Base-by-base conservation (phyloP, 1,140 invertebrate species). In the Monomorium pharaonis region DNA sequence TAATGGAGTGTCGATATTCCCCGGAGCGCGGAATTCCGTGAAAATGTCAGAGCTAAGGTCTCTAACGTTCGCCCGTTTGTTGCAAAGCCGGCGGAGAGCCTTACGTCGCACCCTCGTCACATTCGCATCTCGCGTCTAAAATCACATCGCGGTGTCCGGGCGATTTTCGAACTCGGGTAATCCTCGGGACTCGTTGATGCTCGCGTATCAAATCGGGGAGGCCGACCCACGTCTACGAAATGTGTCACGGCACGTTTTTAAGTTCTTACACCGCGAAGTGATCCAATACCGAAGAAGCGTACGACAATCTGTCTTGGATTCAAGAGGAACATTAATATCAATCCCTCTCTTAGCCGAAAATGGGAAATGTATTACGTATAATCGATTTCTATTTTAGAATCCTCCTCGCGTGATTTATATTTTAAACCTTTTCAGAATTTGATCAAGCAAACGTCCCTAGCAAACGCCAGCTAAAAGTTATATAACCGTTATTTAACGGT, bases 1-100 rank as follows among this genome's bases (percentile, higher is more conserved):
- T 72, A 81, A 77, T 63, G 14, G 27, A 77, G 27, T 30, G 37
- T 12, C 58, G 27, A 80, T 80, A 69, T 80, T 10, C n/a, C 9
- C 30, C 30, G 21, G 4, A 27, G 2, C n/a, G 27, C 33, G 49
- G 33, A 81, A 56, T 81, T 56, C 54, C 77, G 9, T 33, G 30
- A 70, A 37, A 63, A 69, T 81, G 24, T 30, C 16, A 30, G 18
- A 27, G 56, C 18, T 47, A n/a, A 65, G 3, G 58, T n/a, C 56
- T n/a, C n/a, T n/a, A n/a, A 14, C 16, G 44, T 18, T 37, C 24
- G 18, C 21, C n/a, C 21, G 21, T 70, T n/a, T 42, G 21, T n/a
- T n/a, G 37, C 12, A 69, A 70, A 69, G 51, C 51, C n/a, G 12
- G n/a, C 1, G 24, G 21, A n/a, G n/a, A n/a, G n/a, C n/a, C 47